Evolutionary conservation across 2,888 invertebrate species (phyloP).

Genomic region (Myopa tessellatipennis): DNA sequence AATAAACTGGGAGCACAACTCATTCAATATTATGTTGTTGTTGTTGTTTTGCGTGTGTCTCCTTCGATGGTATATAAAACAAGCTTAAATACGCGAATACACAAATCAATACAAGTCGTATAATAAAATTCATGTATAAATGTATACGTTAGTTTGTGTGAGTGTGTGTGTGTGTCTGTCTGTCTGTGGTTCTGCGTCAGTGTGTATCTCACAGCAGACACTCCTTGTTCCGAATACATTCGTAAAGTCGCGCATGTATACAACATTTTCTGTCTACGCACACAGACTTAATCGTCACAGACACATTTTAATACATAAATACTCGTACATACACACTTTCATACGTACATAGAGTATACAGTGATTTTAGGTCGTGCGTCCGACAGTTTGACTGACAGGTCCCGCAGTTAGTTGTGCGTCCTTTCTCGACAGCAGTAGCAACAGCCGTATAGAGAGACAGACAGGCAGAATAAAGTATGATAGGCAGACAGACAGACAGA

Average conservation of each 20-base stretch:
- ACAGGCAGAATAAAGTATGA: not conserved
- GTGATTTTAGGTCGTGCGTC: slow-evolving; percentile 61
- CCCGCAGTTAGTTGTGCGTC: slow-evolving; percentile 13
- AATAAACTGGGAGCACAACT: not conserved
- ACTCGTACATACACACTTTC: slow-evolving; percentile 38
- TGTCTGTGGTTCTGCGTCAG: too few relatives aligned
- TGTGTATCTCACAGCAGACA: slow-evolving; percentile 53
- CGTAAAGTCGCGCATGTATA: not conserved
- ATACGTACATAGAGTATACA: slow-evolving; percentile 39
- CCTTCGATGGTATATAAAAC: slow-evolving; percentile 16
- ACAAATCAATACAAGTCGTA: slow-evolving; percentile 15
- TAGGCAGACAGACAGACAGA: too few relatives aligned
- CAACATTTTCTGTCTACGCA: slow-evolving; percentile 17
- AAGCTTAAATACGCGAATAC: not conserved
- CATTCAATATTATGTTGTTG: not conserved
- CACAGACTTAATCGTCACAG: slow-evolving; percentile 25
- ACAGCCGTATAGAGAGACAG: not conserved
- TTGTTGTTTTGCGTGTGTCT: slow-evolving; percentile 14
- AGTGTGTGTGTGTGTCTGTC: too few relatives aligned
- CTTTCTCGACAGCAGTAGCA: slow-evolving; percentile 21
- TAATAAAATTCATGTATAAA: not conserved
- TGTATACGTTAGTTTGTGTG: too few relatives aligned
- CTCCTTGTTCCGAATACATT: slow-evolving; percentile 53
- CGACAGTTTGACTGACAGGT: slow-evolving; percentile 40
- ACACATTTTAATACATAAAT: not conserved